Evolutionary conservation across 2,888 invertebrate species (phyloP).

Genomic region (Hypomecis atomaria): DNA sequence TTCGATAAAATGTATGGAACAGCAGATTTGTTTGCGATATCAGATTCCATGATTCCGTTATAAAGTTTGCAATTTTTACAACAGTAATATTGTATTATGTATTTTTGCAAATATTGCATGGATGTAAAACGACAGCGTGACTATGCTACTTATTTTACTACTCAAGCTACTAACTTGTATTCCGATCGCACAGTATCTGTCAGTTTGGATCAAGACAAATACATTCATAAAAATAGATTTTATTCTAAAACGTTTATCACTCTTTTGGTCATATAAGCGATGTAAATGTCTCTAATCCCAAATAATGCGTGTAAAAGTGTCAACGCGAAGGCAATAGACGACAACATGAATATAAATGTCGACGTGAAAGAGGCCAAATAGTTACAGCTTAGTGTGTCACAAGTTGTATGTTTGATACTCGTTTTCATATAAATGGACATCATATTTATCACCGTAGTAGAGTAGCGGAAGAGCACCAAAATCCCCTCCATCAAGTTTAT

Average conservation of each 20-base stretch:
- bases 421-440: slow-evolving; percentile 10
- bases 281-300: neutral
- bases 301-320: slow-evolving; percentile 9
- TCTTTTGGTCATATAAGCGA: neutral
- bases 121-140: too few relatives aligned
- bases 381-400: slow-evolving; percentile 8
- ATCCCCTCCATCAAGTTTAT: slow-evolving; percentile 9
- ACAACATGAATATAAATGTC: slow-evolving; percentile 6
- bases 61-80: too few relatives aligned
- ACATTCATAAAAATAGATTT: neutral
- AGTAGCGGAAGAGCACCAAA: slow-evolving; percentile 1
- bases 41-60: too few relatives aligned
- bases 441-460: neutral
- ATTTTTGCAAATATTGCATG: too few relatives aligned
- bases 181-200: too few relatives aligned
- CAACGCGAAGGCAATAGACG: slow-evolving; percentile 1
- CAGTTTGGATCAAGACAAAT: too few relatives aligned
- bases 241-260: neutral
- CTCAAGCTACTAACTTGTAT: too few relatives aligned
- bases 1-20: too few relatives aligned
- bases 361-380: neutral
- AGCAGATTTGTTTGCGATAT: too few relatives aligned
- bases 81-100: too few relatives aligned
- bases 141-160: too few relatives aligned
- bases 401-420: slow-evolving; percentile 1